These are phyloP conservation scores for Cephalopholis sonnerati DNA, from an alignment of 2,113 vertebrate species.

Conservation along the genomic window DNA sequence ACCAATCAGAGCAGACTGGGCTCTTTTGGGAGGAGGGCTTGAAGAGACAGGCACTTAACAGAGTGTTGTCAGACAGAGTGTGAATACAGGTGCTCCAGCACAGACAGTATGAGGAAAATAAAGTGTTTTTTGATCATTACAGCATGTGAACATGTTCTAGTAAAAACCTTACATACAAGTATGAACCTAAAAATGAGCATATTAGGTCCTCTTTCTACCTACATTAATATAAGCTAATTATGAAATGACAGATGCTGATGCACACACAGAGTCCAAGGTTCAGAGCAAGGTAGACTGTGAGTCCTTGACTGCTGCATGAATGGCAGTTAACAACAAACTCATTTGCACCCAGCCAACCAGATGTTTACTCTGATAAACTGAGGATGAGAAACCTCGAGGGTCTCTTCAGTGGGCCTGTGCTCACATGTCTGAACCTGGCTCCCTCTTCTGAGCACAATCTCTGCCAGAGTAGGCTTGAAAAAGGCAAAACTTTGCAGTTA, in stretches of 20 bases:
- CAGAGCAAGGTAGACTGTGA: constrained; percentile 2
- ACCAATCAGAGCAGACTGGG: too few relatives aligned
- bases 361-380: constrained; percentile 72
- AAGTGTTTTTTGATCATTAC: too few relatives aligned
- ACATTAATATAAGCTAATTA: background rate
- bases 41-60: too few relatives aligned
- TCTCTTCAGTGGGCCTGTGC: constrained; percentile 54
- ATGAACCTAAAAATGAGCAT: too few relatives aligned
- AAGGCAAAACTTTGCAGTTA: constrained; percentile 1
- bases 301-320: constrained; percentile 37
- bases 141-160: too few relatives aligned
- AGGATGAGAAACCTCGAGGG: constrained; percentile 58
- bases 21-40: too few relatives aligned
- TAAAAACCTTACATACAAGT: too few relatives aligned
- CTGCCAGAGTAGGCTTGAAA: constrained; percentile 14
- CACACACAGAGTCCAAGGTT: background rate
- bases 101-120: too few relatives aligned
- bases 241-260: background rate
- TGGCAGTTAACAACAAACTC: constrained; percentile 57
- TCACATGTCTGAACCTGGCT: constrained; percentile 57
- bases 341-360: constrained; percentile 63
- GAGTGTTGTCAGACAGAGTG: too few relatives aligned
- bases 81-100: too few relatives aligned
- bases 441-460: background rate
- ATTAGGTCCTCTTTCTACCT: too few relatives aligned